These are phyloP conservation scores for Cephus spinipes DNA, from an alignment of 2,888 invertebrate genomes.

Conservation along the genomic window DNA sequence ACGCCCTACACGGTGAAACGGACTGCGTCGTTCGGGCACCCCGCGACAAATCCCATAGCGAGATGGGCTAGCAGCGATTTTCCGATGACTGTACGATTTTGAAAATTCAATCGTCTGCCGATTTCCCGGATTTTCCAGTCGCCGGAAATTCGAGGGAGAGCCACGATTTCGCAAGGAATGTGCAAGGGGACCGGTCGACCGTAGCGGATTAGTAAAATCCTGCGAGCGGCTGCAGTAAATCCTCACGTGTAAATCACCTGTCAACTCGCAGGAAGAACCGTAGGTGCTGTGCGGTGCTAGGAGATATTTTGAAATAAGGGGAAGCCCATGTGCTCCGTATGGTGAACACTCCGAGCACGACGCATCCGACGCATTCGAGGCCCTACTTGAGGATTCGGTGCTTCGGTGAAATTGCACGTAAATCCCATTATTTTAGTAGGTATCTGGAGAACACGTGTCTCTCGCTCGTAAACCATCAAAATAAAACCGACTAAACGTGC, in stretches of 20 bases:
- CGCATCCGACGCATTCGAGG: not conserved
- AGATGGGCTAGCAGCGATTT: not conserved
- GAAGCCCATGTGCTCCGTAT: constrained; percentile 32
- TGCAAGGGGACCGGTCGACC: too few species aligned
- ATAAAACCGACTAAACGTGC: not conserved
- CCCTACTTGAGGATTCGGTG: constrained; percentile 22
- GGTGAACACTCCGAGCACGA: constrained; percentile 35
- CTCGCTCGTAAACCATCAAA: constrained; percentile 31
- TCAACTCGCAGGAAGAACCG: constrained; percentile 25
- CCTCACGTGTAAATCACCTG: constrained; percentile 59
- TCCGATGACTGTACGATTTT: not conserved
- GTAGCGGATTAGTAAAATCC: not conserved
- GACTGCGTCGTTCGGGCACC: not conserved
- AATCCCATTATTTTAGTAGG: constrained; percentile 42
- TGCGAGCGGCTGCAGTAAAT: constrained; percentile 43
- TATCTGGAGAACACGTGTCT: constrained; percentile 50
- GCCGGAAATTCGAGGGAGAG: too few species aligned
- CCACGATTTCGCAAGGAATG: too few species aligned
- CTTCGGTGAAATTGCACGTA: constrained; percentile 43
- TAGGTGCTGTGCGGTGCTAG: constrained; percentile 21
- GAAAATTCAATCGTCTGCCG: too few species aligned
- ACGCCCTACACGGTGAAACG: constrained; percentile 27
- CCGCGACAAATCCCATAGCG: not conserved
- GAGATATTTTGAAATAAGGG: not conserved
- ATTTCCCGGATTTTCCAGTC: too few species aligned